phyloP scores from a whole-genome alignment of 2,797 vertebrate genomes.

The Hypotaenidia philippensis region DNA sequence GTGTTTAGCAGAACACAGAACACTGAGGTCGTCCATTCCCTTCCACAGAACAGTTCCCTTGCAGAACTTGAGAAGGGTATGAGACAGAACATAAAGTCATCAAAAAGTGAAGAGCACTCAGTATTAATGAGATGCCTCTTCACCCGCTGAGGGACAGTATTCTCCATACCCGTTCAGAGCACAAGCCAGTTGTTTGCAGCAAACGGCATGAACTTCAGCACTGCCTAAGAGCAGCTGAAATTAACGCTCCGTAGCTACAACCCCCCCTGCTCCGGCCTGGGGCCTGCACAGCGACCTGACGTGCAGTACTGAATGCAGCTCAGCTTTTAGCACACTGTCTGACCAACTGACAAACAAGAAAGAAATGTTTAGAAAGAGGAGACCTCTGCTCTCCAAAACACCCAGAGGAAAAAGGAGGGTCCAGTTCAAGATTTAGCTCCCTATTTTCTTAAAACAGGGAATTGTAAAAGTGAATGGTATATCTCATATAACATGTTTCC shows the following conservation, averaged over 20 bases:
- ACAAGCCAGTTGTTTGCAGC: background rate
- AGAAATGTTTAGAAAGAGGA: background rate
- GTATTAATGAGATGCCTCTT: background rate
- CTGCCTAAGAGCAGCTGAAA: background rate
- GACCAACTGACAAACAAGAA: background rate
- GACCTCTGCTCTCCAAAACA: background rate
- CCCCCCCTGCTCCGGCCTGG: background rate
- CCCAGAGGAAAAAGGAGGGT: background rate
- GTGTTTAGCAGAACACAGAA: background rate
- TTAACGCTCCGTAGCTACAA: background rate
- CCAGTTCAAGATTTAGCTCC: background rate
- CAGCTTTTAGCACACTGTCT: background rate
- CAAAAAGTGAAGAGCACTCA: background rate
- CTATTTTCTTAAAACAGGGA: constrained; percentile 35
- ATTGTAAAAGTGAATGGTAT: background rate
- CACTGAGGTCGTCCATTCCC: background rate
- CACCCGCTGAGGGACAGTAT: background rate
- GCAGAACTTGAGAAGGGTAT: background rate
- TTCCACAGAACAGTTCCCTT: background rate
- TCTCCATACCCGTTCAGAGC: background rate
- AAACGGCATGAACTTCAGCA: background rate
- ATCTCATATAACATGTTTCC: background rate
- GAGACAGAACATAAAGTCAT: background rate
- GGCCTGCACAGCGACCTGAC: background rate
- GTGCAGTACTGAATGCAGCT: background rate